These are phyloP conservation scores for Mongoloraphidia duomilia DNA, from an alignment of 2,888 invertebrate species.

Conservation along the genomic window DNA sequence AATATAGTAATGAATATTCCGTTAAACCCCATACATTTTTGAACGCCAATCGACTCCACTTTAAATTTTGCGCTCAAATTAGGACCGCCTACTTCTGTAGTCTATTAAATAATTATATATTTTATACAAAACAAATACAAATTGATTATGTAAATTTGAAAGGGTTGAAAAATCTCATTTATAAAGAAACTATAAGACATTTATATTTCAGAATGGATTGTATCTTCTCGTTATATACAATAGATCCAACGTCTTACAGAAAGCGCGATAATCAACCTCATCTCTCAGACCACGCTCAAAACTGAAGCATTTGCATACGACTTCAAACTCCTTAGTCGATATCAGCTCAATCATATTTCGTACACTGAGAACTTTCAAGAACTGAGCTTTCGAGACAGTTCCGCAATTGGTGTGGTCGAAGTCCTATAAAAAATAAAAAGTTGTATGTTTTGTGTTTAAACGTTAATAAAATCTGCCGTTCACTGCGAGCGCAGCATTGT, in stretches of 20 bases:
- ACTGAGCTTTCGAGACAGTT: conserved; percentile 44
- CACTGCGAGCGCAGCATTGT: too few species aligned
- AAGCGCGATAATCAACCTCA: conserved; percentile 57
- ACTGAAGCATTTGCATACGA: conserved; percentile 61
- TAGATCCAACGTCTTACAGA: conserved; percentile 50
- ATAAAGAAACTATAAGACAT: neutral
- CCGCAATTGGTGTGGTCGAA: conserved; percentile 54
- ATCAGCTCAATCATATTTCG: conserved; percentile 48
- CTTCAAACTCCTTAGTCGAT: conserved; percentile 50
- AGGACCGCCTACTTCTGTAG: too few species aligned
- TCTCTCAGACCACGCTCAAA: conserved; percentile 42
- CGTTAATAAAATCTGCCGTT: too few species aligned
- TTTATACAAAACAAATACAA: too few species aligned
- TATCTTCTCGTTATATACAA: conserved; percentile 41
- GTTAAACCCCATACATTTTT: too few species aligned
- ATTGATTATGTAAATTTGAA: too few species aligned
- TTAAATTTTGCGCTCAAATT: too few species aligned
- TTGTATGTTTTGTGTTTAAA: neutral
- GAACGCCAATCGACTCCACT: too few species aligned
- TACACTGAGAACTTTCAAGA: conserved; percentile 48
- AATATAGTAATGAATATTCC: too few species aligned
- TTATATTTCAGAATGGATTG: conserved; percentile 25
- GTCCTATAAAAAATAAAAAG: conserved; percentile 34
- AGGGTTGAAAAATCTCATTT: too few species aligned
- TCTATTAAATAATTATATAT: too few species aligned